Conservation (phyloP, 2,113 vertebrate genomes). For the Barnardius zonarius region DNA sequence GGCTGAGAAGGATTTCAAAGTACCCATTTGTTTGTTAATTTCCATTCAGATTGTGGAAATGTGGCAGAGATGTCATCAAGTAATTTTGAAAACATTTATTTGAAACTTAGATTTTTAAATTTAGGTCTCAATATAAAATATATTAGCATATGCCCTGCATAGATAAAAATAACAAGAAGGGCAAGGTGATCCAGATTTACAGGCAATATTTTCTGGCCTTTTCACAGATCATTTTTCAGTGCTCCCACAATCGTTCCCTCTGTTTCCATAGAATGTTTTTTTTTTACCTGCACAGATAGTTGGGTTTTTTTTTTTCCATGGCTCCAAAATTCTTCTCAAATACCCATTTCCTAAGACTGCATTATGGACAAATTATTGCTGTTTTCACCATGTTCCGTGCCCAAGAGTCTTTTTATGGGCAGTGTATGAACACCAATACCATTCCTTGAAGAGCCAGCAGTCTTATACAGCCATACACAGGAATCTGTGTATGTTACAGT, state of each 20-base stretch:
- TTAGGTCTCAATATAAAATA: not conserved
- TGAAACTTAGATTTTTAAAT: not conserved
- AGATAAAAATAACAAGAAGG: not conserved
- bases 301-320: not conserved
- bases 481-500: not conserved
- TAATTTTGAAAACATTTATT: not conserved
- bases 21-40: not conserved
- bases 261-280: rapidly evolving
- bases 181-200: not conserved
- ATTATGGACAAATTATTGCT: not conserved
- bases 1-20: not conserved
- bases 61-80: not conserved
- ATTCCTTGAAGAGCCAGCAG: not conserved
- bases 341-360: not conserved
- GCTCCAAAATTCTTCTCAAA: not conserved
- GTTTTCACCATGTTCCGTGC: not conserved
- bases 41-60: not conserved
- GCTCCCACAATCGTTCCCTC: not conserved
- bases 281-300: not conserved
- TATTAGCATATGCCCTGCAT: not conserved
- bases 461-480: not conserved
- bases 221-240: not conserved
- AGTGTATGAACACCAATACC: not conserved
- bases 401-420: not conserved
- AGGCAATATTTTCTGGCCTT: not conserved